Evolutionary conservation across 2,888 invertebrate species (phyloP).

Genomic region (Nasonovia ribisnigri): DNA sequence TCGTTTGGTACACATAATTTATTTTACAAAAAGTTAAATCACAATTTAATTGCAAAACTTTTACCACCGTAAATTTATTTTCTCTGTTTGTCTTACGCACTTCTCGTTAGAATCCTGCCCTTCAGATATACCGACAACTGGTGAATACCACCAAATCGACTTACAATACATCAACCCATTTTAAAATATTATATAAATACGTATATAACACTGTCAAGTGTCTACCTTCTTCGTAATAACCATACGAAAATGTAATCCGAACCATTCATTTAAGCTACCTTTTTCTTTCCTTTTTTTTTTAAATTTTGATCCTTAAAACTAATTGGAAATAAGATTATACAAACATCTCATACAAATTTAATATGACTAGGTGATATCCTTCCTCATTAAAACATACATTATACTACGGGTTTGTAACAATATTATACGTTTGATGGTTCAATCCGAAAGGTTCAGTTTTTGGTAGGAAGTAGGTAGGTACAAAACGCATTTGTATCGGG

Average conservation of each 20-base stretch:
- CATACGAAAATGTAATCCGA: not conserved
- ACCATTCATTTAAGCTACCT: not conserved
- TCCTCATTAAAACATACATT: not conserved
- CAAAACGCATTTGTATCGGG: not conserved
- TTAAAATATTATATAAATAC: not conserved
- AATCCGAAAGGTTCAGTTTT: not conserved
- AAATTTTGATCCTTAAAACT: not conserved
- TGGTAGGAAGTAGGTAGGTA: not conserved
- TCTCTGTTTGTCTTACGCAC: not conserved
- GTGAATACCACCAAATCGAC: not conserved
- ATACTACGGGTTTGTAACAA: not conserved
- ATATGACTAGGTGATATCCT: not conserved
- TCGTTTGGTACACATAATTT: not conserved
- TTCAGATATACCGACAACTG: not conserved
- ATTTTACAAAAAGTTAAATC: not conserved
- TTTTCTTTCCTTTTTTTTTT: not conserved
- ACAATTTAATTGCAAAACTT: conserved; percentile 22
- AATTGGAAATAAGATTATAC: not conserved
- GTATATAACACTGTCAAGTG: not conserved
- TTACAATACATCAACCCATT: not conserved
- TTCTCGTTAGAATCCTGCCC: not conserved
- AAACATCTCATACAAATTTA: not conserved
- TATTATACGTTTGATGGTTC: not conserved
- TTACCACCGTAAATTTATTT: not conserved
- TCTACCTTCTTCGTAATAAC: not conserved